Conservation (phyloP, 1,140 invertebrate genomes). For the Ceratitis capitata region DNA sequence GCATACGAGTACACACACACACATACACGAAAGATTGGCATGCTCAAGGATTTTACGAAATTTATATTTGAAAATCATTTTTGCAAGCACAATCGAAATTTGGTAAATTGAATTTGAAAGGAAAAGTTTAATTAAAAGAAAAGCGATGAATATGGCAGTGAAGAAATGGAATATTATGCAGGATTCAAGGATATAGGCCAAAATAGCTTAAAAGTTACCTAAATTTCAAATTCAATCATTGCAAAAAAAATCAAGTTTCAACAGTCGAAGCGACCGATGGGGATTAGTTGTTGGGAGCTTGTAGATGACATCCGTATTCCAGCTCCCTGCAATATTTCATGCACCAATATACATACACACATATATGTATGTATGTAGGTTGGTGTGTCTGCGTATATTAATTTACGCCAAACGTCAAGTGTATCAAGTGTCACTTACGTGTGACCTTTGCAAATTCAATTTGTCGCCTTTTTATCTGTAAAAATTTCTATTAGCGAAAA, state of each 20-base stretch:
- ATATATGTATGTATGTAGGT: not conserved
- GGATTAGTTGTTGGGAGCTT: not conserved
- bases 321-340: not conserved
- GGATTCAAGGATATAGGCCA: not conserved
- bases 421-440: slow-evolving; percentile 44
- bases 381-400: not conserved
- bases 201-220: not conserved
- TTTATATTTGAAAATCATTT: not conserved
- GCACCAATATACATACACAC: not conserved
- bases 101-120: slow-evolving; percentile 31
- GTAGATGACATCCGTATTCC: not conserved
- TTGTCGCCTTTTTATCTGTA: slow-evolving; percentile 44
- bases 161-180: not conserved
- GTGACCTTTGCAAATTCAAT: slow-evolving; percentile 45
- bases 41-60: too few species aligned
- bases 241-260: not conserved
- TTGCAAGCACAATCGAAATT: slow-evolving; percentile 31
- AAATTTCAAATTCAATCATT: not conserved
- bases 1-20: not conserved
- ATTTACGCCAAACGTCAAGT: not conserved
- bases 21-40: too few species aligned
- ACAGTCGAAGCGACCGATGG: not conserved
- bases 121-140: not conserved
- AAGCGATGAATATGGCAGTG: too few species aligned
- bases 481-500: slow-evolving; percentile 44